A percentile compares a stretch with the other conserved stretches of the same genome.
Conservation (phyloP, 2,888 invertebrate species). For the Tenthredo scrophulariae region DNA sequence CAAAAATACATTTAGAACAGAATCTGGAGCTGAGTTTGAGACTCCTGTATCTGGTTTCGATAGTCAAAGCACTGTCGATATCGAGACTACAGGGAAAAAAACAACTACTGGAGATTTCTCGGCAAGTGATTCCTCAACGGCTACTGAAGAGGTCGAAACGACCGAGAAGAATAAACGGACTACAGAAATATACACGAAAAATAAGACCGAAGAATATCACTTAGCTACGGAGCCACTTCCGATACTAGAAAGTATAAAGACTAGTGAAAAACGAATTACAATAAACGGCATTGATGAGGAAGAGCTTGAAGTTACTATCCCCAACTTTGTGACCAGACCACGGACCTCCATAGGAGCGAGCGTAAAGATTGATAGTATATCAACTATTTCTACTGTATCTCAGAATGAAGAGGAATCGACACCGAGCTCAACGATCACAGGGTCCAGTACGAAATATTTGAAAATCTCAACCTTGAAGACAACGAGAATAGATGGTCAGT, state of each 20-base stretch:
- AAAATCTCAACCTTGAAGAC: not conserved
- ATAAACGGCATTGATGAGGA: not conserved
- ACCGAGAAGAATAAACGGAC: not conserved
- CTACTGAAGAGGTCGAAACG: not conserved
- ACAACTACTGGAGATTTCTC: not conserved
- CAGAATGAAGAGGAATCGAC: not conserved
- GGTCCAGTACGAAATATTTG: not conserved
- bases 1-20: too few species aligned
- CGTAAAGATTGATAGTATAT: too few species aligned
- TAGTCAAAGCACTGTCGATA: not conserved
- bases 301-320: slow-evolving; percentile 13
- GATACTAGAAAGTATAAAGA: not conserved
- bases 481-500: not conserved
- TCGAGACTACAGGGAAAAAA: not conserved
- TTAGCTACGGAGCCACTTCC: not conserved
- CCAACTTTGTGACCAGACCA: not conserved
- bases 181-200: not conserved
- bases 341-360: not conserved
- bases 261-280: not conserved
- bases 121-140: not conserved
- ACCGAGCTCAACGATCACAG: too few species aligned
- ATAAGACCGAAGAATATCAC: not conserved
- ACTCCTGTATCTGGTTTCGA: not conserved
- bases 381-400: not conserved
- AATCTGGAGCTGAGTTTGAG: not conserved